These are phyloP conservation scores for Pristionchus exspectatus DNA, from an alignment of 2,888 invertebrate genomes.

Conservation along the genomic window DNA sequence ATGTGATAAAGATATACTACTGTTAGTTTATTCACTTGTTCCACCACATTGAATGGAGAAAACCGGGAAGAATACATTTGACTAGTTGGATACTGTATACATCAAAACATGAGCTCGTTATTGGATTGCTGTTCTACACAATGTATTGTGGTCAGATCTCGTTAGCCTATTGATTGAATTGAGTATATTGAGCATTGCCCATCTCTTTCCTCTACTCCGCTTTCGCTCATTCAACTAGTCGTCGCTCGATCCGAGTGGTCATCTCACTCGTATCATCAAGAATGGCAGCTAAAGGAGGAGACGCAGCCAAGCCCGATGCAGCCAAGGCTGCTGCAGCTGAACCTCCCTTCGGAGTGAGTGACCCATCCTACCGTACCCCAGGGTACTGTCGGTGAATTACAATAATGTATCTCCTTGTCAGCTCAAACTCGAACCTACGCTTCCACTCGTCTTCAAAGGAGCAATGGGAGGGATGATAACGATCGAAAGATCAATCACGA, in stretches of 20 bases:
- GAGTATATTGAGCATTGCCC: not conserved
- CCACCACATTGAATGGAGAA: not conserved
- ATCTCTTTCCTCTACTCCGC: not conserved
- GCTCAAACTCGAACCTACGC: not conserved
- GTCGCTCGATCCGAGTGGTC: slow-evolving; percentile 2
- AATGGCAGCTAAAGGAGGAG: too few species aligned
- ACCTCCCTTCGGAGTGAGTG: slow-evolving; percentile 30
- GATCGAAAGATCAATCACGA: slow-evolving; percentile 54
- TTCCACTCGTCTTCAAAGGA: not conserved
- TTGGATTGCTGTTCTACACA: not conserved
- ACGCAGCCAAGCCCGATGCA: slow-evolving; percentile 12
- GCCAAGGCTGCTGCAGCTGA: not conserved
- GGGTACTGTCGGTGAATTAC: not conserved
- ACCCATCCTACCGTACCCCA: not conserved
- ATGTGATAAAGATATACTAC: slow-evolving; percentile 36
- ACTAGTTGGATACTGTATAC: not conserved
- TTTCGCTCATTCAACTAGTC: not conserved
- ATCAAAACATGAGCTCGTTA: not conserved
- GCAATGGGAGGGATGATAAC: not conserved
- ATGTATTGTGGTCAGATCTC: not conserved
- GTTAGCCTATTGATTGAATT: not conserved
- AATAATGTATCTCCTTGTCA: not conserved
- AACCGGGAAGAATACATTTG: not conserved
- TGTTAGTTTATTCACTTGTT: not conserved
- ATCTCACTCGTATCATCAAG: not conserved